Base-by-base conservation (phyloP, 2,113 vertebrate genomes). In the Circaetus gallicus region DNA sequence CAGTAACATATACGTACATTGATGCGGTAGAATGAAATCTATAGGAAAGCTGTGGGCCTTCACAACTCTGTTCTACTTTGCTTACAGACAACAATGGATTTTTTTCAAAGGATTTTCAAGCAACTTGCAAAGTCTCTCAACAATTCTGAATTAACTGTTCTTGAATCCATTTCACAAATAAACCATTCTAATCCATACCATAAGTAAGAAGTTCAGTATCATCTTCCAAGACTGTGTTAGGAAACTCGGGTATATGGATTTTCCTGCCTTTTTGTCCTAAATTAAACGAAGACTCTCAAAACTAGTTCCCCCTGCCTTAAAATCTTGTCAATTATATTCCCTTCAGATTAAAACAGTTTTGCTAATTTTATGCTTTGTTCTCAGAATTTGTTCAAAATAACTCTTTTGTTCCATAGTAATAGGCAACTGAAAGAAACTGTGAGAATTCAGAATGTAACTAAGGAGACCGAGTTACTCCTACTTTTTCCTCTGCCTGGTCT, bases 371-470 rank as follows among this genome's bases (percentile, higher is more conserved):
- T 94, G 73, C 62, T 55, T 86, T 92, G 85, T 89, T 96, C 93
- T 90, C 82, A 84, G 90, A 94, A 89, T 42, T 82, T 7, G 40
- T 94, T 95, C 93, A 95, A 97, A 96, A 93, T 96, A 96, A 86
- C 89, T 80, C 79, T 79, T 83, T 97, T 95, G 93, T 96, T 96
- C 91, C 85, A 53, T 36, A 84, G 85, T 91, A 95, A 96, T 78
- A 95, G 71, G 94, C 84, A 90, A 91, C 65, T 69, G 91, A 94
- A 96, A 93, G 92, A 80, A 91, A 74, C 70, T 52, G 92, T 92
- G 74, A 93, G 89, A 95, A 86, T 84, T 92, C 80, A 93, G 84
- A 94, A 95, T 74, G 95, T 97, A 97, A 95, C 94, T 95, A 97
- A 94, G 95, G 95, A 97, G 89, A 95, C 63, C 81, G 91, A 93